Evolutionary conservation across 92 coral and sea anemone species (phyloP), one percentile per base, ranked within the genome.

Genomic region (Heteractis magnifica): DNA sequence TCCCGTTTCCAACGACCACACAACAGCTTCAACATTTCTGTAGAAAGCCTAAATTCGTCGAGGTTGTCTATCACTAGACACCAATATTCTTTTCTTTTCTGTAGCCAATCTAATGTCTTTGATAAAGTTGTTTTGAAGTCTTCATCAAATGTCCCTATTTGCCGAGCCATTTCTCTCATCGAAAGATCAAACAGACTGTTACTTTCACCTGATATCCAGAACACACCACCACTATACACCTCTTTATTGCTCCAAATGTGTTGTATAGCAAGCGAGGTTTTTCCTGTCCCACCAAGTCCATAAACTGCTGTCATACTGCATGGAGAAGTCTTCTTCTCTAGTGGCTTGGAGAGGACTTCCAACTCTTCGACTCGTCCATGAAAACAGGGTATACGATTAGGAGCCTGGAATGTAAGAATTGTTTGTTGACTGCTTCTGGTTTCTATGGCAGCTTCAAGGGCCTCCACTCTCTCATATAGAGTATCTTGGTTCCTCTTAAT

Each of bases 221-320:
- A 93, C 56, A 91, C 95, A 6, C 97, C 98, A 13, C 91, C 98
- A 4, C 60, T 81, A 81, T 93, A 95, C 50, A 78, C 50, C 0
- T 91, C 83, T 85, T 89, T 87, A 44, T 83, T 23, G n/a, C 75
- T 88, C 86, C 93, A 87, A 10, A 90, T 92, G 71, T 90, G 87
- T 78, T 95, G 97, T 10, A 92, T 85, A 13, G 89, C 95, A 18
- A 95, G 94, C 9, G 94, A 90, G 3, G 98, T 93, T 80, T 95
- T 95, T 0, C 98, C 98, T 1, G 89, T 89, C 65, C 97, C 98
- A 4, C 98, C 98, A 12, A 94, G 92, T 52, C 98, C 98, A 72
- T 90, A 92, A 65, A 95, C 80, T 16, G 92, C 92, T 13, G 93
- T 78, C 16, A 86, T 65, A 26, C 44, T 68, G 55, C 89, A 93